These are phyloP conservation scores for Heteromurus nitidus DNA, from an alignment of 2,888 invertebrate genomes.

Conservation along the genomic window DNA sequence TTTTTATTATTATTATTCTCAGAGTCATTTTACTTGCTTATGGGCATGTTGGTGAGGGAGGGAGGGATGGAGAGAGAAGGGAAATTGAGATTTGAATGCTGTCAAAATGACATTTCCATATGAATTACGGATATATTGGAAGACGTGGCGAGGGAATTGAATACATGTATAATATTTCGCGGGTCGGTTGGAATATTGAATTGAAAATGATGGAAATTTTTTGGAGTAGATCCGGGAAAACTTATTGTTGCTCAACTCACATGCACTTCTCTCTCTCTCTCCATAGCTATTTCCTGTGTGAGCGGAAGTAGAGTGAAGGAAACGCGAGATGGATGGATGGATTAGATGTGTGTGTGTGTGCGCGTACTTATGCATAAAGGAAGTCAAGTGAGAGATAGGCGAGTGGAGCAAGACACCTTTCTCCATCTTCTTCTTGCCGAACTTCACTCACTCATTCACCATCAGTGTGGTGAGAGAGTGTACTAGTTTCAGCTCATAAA, in stretches of 20 bases:
- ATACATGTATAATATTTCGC: not conserved
- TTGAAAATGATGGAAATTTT: slow-evolving; percentile 51
- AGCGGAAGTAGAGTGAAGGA: slow-evolving; percentile 32
- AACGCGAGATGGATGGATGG: slow-evolving; percentile 53
- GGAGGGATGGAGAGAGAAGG: not conserved
- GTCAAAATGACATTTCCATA: slow-evolving; percentile 43
- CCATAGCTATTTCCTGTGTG: not conserved
- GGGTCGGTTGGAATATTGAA: slow-evolving; percentile 32
- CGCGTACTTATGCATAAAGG: not conserved
- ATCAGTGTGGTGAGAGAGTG: not conserved
- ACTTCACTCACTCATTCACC: too few species aligned
- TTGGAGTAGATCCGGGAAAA: not conserved
- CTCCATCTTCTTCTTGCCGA: not conserved
- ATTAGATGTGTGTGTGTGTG: slow-evolving; percentile 27
- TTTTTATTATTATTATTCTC: too few species aligned
- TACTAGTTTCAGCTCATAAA: slow-evolving; percentile 18
- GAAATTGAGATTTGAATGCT: slow-evolving; percentile 15
- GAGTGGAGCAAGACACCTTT: slow-evolving; percentile 40
- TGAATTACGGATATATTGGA: not conserved
- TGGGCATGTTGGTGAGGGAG: not conserved
- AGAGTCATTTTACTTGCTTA: too few species aligned
- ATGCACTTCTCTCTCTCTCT: slow-evolving; percentile 2
- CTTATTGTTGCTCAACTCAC: slow-evolving; percentile 14
- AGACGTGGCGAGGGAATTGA: not conserved
- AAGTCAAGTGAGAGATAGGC: not conserved